phyloP scores from a whole-genome alignment of 1,140 invertebrate species.

The Apocrypta bakeri region DNA sequence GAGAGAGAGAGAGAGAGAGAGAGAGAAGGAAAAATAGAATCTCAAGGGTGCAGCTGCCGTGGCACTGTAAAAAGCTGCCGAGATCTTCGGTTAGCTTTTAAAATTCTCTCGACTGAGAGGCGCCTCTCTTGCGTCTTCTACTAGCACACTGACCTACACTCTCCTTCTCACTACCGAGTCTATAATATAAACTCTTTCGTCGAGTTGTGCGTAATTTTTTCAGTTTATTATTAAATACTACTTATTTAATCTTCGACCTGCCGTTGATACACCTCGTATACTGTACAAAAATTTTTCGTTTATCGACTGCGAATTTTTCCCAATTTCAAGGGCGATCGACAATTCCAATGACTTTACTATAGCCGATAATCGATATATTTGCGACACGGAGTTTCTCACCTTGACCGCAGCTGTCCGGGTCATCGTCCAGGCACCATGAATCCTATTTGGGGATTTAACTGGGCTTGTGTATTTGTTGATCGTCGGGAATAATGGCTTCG shows the following conservation, averaged over 20 bases:
- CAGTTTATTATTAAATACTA: too few species aligned
- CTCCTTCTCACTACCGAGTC: background rate
- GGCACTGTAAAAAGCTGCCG: background rate
- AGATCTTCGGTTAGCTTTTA: slow-evolving; percentile 53
- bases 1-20: too few species aligned
- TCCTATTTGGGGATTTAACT: too few species aligned
- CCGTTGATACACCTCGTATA: too few species aligned
- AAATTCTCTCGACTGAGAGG: slow-evolving; percentile 50
- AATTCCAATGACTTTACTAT: too few species aligned
- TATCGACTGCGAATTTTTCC: too few species aligned
- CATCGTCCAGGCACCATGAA: slow-evolving; percentile 61
- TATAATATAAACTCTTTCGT: background rate
- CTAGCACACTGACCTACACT: slow-evolving; percentile 54
- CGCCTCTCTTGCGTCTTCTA: slow-evolving; percentile 28
- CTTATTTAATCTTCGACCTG: too few species aligned
- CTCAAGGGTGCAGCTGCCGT: background rate
- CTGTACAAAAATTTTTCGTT: too few species aligned
- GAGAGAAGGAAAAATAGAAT: slow-evolving; percentile 1
- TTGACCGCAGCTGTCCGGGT: slow-evolving; percentile 59
- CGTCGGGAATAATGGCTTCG: too few species aligned
- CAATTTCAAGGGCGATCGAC: too few species aligned
- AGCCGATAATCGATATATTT: too few species aligned
- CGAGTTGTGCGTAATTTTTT: background rate
- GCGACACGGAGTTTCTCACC: slow-evolving; percentile 50
- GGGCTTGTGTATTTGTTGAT: too few species aligned